Percentiles rank a stretch among this genome's conserved stretches.
Conservation (phyloP, 2,113 vertebrate genomes). For the Cynoglossus semilaevis region DNA sequence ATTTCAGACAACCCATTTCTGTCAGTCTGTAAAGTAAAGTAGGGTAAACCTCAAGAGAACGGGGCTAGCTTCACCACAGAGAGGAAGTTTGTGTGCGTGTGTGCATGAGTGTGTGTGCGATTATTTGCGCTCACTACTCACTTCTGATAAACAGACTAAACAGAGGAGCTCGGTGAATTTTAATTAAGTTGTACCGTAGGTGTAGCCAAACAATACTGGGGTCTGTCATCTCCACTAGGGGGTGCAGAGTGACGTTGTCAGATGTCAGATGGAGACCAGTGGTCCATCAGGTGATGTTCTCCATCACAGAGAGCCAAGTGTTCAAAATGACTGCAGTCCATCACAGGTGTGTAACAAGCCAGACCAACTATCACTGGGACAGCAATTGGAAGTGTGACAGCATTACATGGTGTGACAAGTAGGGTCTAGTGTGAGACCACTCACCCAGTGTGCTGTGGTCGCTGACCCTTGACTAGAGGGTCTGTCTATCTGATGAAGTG, state of each 20-base stretch:
- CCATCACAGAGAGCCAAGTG: slow-evolving; percentile 27
- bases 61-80: slow-evolving; percentile 60
- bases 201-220: slow-evolving; percentile 68
- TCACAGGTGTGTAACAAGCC: slow-evolving; percentile 38
- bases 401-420: slow-evolving; percentile 29
- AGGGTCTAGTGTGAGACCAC: slow-evolving; percentile 18
- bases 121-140: slow-evolving; percentile 71
- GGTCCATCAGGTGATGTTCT: slow-evolving; percentile 26
- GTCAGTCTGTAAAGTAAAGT: slow-evolving; percentile 80
- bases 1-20: slow-evolving; percentile 81
- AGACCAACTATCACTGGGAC: slow-evolving; percentile 21
- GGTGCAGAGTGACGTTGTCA: too few species aligned
- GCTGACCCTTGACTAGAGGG: slow-evolving; percentile 35
- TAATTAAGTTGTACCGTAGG: slow-evolving; percentile 70
- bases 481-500: slow-evolving; percentile 32
- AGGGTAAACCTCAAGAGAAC: slow-evolving; percentile 74
- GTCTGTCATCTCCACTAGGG: slow-evolving; percentile 66
- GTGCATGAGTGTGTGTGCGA: too few species aligned
- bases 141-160: slow-evolving; percentile 71
- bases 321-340: slow-evolving; percentile 47
- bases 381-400: slow-evolving; percentile 41
- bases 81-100: slow-evolving; percentile 74
- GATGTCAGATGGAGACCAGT: slow-evolving; percentile 34
- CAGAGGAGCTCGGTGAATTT: slow-evolving; percentile 71
- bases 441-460: slow-evolving; percentile 17